Percentiles rank a stretch among this genome's conserved stretches.
Conservation (phyloP, 2,888 invertebrate genomes). For the Lepidochrysops patricia region DNA sequence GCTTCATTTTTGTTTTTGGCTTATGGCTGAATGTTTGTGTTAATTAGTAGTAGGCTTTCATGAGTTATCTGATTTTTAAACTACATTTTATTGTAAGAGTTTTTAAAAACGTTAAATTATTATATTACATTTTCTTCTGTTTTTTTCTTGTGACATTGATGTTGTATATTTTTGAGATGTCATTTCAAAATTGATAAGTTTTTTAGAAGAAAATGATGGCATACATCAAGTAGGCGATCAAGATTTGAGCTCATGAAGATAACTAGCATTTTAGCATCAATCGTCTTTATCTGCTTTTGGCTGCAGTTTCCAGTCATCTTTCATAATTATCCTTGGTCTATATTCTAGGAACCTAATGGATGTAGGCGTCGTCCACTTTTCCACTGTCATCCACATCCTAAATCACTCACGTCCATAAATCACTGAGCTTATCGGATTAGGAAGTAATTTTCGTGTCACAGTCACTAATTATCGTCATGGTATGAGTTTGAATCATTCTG, state of each 20-base stretch:
- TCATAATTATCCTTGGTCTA: neutral
- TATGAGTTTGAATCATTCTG: slow-evolving; percentile 22
- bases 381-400: neutral
- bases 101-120: neutral
- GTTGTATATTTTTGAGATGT: neutral
- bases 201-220: too few species aligned
- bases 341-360: neutral
- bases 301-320: too few species aligned
- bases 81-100: neutral
- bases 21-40: neutral
- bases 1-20: neutral
- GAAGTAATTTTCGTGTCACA: slow-evolving; percentile 46
- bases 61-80: neutral
- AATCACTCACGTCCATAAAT: neutral
- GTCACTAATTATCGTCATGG: slow-evolving; percentile 23
- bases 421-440: slow-evolving; percentile 42
- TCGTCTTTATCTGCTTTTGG: too few species aligned
- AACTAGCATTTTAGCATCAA: too few species aligned
- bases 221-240: too few species aligned
- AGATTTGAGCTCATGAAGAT: too few species aligned
- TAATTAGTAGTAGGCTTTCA: neutral
- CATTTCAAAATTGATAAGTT: too few species aligned
- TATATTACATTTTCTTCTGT: neutral
- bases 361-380: neutral
- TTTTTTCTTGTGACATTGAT: neutral